Evolutionary conservation across 2,113 vertebrate species (phyloP).

Genomic region (Brachyistius frenatus): DNA sequence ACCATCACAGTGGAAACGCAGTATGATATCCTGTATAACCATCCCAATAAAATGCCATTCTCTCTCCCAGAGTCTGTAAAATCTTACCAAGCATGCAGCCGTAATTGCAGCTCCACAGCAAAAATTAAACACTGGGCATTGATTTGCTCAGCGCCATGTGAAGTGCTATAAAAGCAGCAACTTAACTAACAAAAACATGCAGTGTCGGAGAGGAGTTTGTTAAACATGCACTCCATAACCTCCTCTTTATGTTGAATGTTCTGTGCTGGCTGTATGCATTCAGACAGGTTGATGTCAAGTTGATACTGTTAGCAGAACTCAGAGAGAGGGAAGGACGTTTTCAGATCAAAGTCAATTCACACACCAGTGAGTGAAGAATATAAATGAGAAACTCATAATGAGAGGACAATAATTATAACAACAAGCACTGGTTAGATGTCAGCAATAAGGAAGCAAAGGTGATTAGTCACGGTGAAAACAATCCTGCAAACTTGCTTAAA

Average conservation of each 20-base stretch:
- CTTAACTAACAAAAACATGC: constrained; percentile 35
- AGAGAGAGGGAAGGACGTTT: background rate
- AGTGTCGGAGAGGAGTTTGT: constrained; percentile 51
- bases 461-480: too few species aligned
- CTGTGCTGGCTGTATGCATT: background rate
- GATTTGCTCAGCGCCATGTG: constrained; percentile 36
- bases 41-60: constrained; percentile 39
- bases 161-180: constrained; percentile 50
- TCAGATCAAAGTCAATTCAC: background rate
- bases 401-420: too few species aligned
- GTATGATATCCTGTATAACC: constrained; percentile 22
- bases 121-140: constrained; percentile 64
- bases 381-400: too few species aligned
- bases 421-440: too few species aligned
- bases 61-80: constrained; percentile 75
- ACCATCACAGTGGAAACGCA: constrained; percentile 1
- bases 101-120: constrained; percentile 70
- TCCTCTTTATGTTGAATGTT: constrained; percentile 11
- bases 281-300: constrained; percentile 1
- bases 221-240: constrained; percentile 54
- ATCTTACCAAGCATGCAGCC: constrained; percentile 55
- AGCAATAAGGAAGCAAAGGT: too few species aligned
- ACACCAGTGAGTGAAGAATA: background rate
- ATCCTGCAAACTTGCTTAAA: too few species aligned
- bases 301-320: constrained; percentile 2